Evolutionary conservation across 1,140 invertebrate species (phyloP).

Genomic region (Ctenoplectra terminalis): DNA sequence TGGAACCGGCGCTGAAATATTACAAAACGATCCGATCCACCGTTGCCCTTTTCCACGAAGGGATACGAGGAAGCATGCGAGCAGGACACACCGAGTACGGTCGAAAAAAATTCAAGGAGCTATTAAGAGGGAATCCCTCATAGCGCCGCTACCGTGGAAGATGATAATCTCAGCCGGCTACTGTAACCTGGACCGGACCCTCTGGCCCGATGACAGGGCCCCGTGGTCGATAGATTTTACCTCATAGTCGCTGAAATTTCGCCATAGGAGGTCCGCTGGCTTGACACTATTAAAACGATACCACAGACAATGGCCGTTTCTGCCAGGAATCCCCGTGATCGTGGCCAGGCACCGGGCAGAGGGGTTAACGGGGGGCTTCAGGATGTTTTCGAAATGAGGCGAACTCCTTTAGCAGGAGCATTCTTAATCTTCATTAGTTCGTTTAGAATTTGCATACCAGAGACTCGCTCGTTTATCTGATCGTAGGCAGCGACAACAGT

Average conservation of each 20-base stretch:
- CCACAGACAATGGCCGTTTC: conserved; percentile 69
- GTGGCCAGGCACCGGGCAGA: neutral
- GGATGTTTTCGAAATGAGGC: conserved; percentile 77
- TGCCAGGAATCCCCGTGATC: conserved; percentile 71
- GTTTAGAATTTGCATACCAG: conserved; percentile 78
- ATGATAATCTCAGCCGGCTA: conserved; percentile 72
- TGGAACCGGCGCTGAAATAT: conserved; percentile 54
- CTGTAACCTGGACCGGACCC: conserved; percentile 57
- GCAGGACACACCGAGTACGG: conserved; percentile 4
- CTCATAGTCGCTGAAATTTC: conserved; percentile 71
- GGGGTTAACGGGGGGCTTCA: neutral
- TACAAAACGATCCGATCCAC: conserved; percentile 44
- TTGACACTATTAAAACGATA: conserved; percentile 65
- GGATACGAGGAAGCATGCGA: conserved; percentile 53
- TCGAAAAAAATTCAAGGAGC: conserved; percentile 65
- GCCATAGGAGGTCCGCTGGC: conserved; percentile 74
- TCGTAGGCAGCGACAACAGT: conserved; percentile 69
- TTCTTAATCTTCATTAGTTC: conserved; percentile 81
- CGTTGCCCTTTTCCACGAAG: conserved; percentile 54
- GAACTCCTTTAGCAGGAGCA: conserved; percentile 74
- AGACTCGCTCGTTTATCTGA: conserved; percentile 75
- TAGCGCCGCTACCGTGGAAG: conserved; percentile 66
- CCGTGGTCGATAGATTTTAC: conserved; percentile 64
- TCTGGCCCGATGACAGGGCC: conserved; percentile 47
- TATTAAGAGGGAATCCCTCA: conserved; percentile 71